A percentile compares a stretch with the other conserved stretches of the same genome.
Evolutionary conservation across 2,888 invertebrate species (phyloP).

Genomic region (Philereme transversata): DNA sequence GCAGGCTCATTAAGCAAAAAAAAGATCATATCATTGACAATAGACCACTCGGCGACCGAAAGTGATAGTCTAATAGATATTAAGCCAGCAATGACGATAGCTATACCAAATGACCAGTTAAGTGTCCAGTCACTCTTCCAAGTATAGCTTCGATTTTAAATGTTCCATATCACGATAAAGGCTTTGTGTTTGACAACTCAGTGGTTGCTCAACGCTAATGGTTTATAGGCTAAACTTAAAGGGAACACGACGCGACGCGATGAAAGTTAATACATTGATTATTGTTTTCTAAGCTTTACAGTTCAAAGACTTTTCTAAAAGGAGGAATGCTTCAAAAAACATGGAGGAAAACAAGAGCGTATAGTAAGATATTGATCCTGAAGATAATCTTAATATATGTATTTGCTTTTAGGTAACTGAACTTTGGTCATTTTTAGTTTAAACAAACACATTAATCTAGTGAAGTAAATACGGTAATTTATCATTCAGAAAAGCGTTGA

Average conservation of each 20-base stretch:
- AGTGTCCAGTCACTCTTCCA: conserved; percentile 63
- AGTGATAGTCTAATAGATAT: conserved; percentile 79
- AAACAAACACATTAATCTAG: neutral
- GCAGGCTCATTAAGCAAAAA: conserved; percentile 73
- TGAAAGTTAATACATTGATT: conserved; percentile 3
- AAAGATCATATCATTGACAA: conserved; percentile 77
- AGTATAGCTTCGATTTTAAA: conserved; percentile 40
- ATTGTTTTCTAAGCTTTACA: no score
- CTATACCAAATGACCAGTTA: conserved; percentile 55
- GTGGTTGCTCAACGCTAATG: conserved; percentile 27
- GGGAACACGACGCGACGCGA: conserved; percentile 2
- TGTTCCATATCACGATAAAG: conserved; percentile 30
- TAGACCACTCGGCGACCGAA: conserved; percentile 75
- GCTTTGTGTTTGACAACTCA: conserved; percentile 22
- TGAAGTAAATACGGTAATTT: neutral
- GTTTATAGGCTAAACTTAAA: conserved; percentile 13
- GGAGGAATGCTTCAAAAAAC: no score
- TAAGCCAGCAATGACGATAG: conserved; percentile 64
- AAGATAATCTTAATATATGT: neutral
- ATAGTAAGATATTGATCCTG: neutral
- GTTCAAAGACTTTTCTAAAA: no score
- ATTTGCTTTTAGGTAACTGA: neutral
- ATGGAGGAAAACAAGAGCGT: no score
- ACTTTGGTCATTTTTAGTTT: no score
- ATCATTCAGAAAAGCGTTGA: neutral